A percentile compares a stretch with the other conserved stretches of the same genome.
These are phyloP conservation scores for Lepilemur septentrionalis DNA, from an alignment of 2,797 vertebrate species.

Conservation along the genomic window DNA sequence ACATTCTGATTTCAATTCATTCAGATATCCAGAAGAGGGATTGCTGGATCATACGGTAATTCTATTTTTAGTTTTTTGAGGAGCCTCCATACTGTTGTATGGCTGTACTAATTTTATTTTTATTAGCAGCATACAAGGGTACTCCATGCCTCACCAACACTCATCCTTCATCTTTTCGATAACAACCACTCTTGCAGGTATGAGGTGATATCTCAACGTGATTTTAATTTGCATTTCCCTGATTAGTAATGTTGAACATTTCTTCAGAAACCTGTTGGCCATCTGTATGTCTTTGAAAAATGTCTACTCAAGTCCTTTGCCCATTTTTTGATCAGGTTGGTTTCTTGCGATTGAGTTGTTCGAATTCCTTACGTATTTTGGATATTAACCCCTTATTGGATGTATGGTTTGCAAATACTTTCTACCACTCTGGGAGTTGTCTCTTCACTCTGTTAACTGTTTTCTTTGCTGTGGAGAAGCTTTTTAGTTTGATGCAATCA, in stretches of 20 bases:
- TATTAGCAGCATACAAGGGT: neutral
- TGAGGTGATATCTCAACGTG: neutral
- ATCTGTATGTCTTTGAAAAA: neutral
- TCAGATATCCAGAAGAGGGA: neutral
- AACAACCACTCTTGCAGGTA: neutral
- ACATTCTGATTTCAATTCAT: neutral
- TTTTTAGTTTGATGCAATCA: neutral
- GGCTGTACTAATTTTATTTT: neutral
- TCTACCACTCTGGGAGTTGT: neutral
- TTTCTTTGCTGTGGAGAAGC: neutral
- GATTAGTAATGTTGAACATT: neutral
- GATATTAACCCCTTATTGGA: neutral
- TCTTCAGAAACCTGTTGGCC: neutral
- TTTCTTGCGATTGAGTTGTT: neutral
- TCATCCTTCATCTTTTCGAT: neutral
- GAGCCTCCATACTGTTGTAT: neutral
- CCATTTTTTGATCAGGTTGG: neutral
- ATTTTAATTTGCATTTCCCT: neutral
- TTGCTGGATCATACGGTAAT: neutral
- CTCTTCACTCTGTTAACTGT: neutral
- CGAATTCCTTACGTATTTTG: neutral
- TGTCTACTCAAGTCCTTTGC: neutral
- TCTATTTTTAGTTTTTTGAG: neutral
- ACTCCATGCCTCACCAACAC: neutral
- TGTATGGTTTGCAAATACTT: neutral